Percentiles rank a stretch among this genome's conserved stretches.
Conservation (phyloP, 2,113 vertebrate genomes). For the Barnardius zonarius region DNA sequence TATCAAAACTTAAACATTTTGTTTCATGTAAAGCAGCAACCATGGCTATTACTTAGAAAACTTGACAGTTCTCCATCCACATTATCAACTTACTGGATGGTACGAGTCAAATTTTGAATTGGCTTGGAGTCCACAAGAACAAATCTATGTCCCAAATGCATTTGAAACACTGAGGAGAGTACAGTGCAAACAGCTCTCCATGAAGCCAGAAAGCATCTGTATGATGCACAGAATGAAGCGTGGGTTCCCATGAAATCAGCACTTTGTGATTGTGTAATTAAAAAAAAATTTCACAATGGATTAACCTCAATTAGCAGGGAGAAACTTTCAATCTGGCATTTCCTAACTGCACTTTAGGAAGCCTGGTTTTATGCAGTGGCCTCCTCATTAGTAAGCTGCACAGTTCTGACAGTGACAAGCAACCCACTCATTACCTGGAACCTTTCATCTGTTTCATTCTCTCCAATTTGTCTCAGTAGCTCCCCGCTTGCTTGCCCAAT, state of each 20-base stretch:
- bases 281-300: not conserved
- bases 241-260: not conserved
- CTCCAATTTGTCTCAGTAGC: constrained; percentile 95
- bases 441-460: constrained; percentile 95
- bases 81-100: not conserved
- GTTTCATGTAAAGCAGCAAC: not conserved
- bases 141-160: not conserved
- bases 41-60: not conserved
- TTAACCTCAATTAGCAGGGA: not conserved
- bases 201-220: not conserved
- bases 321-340: not conserved
- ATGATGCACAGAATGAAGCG: not conserved
- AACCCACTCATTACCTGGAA: constrained; percentile 84
- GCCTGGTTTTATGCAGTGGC: not conserved
- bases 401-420: not conserved
- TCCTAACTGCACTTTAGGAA: not conserved
- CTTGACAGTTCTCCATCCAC: not conserved
- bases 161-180: not conserved
- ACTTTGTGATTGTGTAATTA: not conserved
- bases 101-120: not conserved
- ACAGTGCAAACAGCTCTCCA: not conserved
- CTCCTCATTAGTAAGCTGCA: not conserved
- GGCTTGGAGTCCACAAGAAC: not conserved
- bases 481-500: constrained; percentile 98
- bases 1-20: not conserved